These are phyloP conservation scores for Heliothis subflexa DNA, from an alignment of 1,140 invertebrate genomes.

Conservation along the genomic window DNA sequence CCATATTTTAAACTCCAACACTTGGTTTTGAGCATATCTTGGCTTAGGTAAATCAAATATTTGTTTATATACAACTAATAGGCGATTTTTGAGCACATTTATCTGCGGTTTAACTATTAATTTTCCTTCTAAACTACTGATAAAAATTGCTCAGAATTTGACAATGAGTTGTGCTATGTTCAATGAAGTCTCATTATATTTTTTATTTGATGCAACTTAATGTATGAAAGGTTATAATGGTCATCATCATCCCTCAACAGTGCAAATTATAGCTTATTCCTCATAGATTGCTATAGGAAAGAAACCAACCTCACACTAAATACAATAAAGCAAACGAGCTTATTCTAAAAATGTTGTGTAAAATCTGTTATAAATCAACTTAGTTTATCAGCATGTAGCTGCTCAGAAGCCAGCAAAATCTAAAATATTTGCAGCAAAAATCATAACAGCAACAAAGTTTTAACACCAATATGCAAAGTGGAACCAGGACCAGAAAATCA, in stretches of 20 bases:
- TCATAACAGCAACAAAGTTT: not conserved
- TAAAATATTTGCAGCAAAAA: not conserved
- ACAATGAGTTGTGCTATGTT: too few relatives aligned
- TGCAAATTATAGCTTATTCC: too few relatives aligned
- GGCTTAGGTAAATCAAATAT: not conserved
- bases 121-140: too few relatives aligned
- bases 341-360: not conserved
- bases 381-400: not conserved
- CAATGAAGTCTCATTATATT: too few relatives aligned
- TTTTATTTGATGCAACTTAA: too few relatives aligned
- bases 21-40: not conserved
- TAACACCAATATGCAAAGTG: conserved; percentile 19
- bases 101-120: too few relatives aligned
- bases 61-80: not conserved
- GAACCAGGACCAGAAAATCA: conserved; percentile 25
- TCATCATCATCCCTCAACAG: too few relatives aligned
- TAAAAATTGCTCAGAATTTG: too few relatives aligned
- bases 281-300: too few relatives aligned
- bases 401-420: not conserved
- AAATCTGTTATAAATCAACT: not conserved
- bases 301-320: too few relatives aligned
- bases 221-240: too few relatives aligned
- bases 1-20: conserved; percentile 20
- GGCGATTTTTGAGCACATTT: not conserved
- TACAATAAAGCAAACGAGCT: too few relatives aligned